Base-by-base conservation (phyloP, 1,140 invertebrate genomes). In the Pomacea maculata region DNA sequence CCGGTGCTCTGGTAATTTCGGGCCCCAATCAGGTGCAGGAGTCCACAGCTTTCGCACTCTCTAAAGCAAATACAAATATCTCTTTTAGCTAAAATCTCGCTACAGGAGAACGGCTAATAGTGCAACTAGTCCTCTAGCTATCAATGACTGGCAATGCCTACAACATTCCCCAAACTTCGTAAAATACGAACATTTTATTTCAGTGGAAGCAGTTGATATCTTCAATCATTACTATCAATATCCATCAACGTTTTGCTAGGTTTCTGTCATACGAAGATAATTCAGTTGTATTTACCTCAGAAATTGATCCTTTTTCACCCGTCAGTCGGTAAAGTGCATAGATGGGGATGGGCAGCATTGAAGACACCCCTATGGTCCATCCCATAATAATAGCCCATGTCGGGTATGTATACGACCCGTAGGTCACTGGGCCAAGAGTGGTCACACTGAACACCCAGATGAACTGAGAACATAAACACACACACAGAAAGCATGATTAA, bases 371-470 rank as follows among this genome's bases (percentile, higher is more conserved):
- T 17, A 90, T 72, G 15, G 80, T 81, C 89, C 89, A 90, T 14
- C 89, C 89, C 65, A 89, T 79, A 7, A 77, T 83, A 29, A 89
- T 85, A 2, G 89, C 87, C 89, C 89, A 90, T 11, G 64, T 29
- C 3, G 89, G 89, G 78, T 90, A 90, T 34, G 71, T 9, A 15
- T 74, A 70, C 21, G 84, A 84, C 11, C 87, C 88, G 73, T 90
- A 90, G 6, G 88, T 87, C 17, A 89, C 88, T 15, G 88, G 87
- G 9, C 83, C 85, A 12, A 89, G 71, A 1, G 86, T 87, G 8
- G 85, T 82, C 0, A 88, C 82, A 82, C 86, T 89, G 83, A 89
- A 89, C 61, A 89, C 73, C 87, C 88, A 88, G 63, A 89, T 85
- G 70, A 85, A 86, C 89, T 89, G 83, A 57, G 84, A 68, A 75